Evolutionary conservation across 2,113 vertebrate species (phyloP).

Genomic region (Microcebus ravelobensis): DNA sequence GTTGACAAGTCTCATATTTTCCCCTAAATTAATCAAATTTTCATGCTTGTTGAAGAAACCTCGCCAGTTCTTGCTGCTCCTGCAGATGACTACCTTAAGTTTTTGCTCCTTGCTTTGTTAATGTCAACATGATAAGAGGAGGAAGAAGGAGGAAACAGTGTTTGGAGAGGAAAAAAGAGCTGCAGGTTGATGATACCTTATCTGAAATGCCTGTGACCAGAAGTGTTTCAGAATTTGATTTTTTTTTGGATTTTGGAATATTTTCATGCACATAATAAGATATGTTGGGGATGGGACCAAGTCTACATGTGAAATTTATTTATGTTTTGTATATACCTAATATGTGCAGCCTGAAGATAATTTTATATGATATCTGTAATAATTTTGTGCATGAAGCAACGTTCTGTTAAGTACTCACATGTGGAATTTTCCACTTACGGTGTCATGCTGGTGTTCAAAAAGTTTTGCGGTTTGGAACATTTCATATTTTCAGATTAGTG

Average conservation of each 20-base stretch:
- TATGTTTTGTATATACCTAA: neutral
- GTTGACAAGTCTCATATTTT: neutral
- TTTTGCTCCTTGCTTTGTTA: slow-evolving; percentile 41
- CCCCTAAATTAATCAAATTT: slow-evolving; percentile 42
- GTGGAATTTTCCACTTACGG: neutral
- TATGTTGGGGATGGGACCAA: neutral
- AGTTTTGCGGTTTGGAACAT: neutral
- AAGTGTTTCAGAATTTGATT: neutral
- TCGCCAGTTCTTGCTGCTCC: neutral
- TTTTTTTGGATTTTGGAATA: neutral
- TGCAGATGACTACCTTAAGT: slow-evolving; percentile 20
- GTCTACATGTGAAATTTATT: neutral
- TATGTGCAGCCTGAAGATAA: neutral
- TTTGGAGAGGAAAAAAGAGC: neutral
- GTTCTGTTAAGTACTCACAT: neutral
- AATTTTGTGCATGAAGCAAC: neutral
- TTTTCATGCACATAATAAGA: neutral
- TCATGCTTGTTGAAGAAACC: neutral
- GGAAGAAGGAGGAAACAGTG: neutral
- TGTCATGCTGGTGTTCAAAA: neutral
- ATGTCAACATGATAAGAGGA: neutral
- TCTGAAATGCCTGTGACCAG: neutral
- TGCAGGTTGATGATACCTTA: neutral
- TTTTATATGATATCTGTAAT: neutral
- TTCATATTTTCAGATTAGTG: neutral